These are phyloP conservation scores for Criorhina ranunculi DNA, from an alignment of 2,888 invertebrate genomes.

Conservation along the genomic window DNA sequence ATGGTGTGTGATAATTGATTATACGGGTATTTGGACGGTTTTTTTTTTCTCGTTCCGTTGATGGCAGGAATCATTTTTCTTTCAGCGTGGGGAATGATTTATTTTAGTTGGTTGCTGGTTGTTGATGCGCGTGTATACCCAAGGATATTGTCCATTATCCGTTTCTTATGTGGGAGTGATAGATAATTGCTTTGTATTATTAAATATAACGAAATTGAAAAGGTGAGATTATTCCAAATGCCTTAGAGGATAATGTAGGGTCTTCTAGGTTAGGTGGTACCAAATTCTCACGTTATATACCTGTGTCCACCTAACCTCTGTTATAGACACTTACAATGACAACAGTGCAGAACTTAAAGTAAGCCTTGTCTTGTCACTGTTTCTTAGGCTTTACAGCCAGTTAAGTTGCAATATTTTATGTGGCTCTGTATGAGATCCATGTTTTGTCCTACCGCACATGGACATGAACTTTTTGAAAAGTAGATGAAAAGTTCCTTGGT, in stretches of 20 bases:
- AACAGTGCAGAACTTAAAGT: no score
- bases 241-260: background rate
- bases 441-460: no score
- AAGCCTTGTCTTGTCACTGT: no score
- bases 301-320: no score
- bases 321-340: no score
- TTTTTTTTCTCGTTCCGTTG: conserved; percentile 1
- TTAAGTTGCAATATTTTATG: no score
- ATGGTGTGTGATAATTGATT: conserved; percentile 58
- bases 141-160: conserved; percentile 17
- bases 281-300: no score
- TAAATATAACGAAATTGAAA: background rate
- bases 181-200: conserved; percentile 13
- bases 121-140: background rate
- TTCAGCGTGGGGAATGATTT: conserved; percentile 60
- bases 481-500: no score
- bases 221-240: background rate
- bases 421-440: no score
- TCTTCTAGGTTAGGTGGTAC: no score
- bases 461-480: no score
- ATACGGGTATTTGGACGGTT: conserved; percentile 44
- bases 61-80: conserved; percentile 40
- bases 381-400: no score
- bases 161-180: background rate
- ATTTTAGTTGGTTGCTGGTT: conserved; percentile 48